These are phyloP conservation scores for Dendrolimus kikuchii DNA, from an alignment of 1,140 invertebrate species.

Conservation along the genomic window DNA sequence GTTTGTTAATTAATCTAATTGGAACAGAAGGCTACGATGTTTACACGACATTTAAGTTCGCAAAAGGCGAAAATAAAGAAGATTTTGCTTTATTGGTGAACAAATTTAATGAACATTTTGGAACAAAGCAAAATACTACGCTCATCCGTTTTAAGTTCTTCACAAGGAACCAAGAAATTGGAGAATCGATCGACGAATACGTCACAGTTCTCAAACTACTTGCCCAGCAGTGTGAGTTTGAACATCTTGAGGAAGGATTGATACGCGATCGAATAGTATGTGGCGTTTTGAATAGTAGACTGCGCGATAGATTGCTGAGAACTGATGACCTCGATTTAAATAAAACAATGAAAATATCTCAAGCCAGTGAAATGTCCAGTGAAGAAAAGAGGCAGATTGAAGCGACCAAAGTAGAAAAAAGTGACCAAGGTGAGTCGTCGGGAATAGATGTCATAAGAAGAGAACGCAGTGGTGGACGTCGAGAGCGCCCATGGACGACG, in stretches of 20 bases:
- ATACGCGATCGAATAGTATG: slow-evolving; percentile 7
- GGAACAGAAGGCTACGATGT: slow-evolving; percentile 10
- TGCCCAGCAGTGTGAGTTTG: slow-evolving; percentile 8
- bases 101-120: slow-evolving; percentile 17
- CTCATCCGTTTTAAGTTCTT: slow-evolving; percentile 17
- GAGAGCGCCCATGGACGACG: no score
- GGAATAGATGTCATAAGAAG: background rate
- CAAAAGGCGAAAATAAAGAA: slow-evolving; percentile 8
- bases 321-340: slow-evolving; percentile 15
- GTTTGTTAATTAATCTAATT: slow-evolving; percentile 12
- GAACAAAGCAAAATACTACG: slow-evolving; percentile 14
- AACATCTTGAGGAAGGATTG: slow-evolving; percentile 2
- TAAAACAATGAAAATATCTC: slow-evolving; percentile 18
- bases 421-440: background rate
- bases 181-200: slow-evolving; percentile 11
- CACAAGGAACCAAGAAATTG: slow-evolving; percentile 6
- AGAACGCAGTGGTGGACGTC: no score
- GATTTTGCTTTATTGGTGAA: slow-evolving; percentile 7
- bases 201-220: slow-evolving; percentile 11
- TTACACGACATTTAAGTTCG: slow-evolving; percentile 10
- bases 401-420: slow-evolving; percentile 1
- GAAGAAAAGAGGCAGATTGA: background rate
- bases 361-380: slow-evolving; percentile 10
- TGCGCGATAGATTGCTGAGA: slow-evolving; percentile 15
- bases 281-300: slow-evolving; percentile 3